Conservation (phyloP, 2,888 invertebrate genomes). For the Hybos culiciformis region DNA sequence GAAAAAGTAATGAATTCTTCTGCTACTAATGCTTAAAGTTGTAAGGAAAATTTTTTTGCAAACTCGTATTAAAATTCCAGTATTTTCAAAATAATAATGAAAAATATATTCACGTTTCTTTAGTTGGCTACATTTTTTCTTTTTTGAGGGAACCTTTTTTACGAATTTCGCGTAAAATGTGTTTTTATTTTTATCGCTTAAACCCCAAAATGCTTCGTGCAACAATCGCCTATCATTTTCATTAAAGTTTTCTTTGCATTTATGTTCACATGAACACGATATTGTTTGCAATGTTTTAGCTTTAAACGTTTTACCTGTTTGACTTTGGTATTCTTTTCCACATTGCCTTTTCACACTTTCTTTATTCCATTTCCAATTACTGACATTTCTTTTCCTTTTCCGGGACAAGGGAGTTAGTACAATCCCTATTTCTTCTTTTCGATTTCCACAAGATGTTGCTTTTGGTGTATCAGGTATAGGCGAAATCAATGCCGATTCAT, state of each 20-base stretch:
- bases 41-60: slow-evolving; percentile 7
- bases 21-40: slow-evolving; percentile 6
- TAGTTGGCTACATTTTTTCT: slow-evolving; percentile 5
- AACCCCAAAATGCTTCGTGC: slow-evolving; percentile 7
- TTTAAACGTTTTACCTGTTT: no score
- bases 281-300: slow-evolving; percentile 3
- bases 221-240: slow-evolving; percentile 4
- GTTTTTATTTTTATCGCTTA: slow-evolving; percentile 6
- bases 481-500: no score
- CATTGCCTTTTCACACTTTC: slow-evolving; percentile 5
- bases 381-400: slow-evolving; percentile 7
- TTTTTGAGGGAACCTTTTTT: slow-evolving; percentile 3
- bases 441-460: no score
- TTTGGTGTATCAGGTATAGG: no score
- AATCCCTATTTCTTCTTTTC: no score
- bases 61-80: slow-evolving; percentile 5
- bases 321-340: slow-evolving; percentile 5
- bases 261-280: slow-evolving; percentile 7
- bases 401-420: slow-evolving; percentile 5
- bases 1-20: slow-evolving; percentile 9
- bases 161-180: slow-evolving; percentile 7
- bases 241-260: slow-evolving; percentile 7
- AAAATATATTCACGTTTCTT: no score
- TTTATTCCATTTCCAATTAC: slow-evolving; percentile 7
- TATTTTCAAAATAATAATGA: slow-evolving; percentile 9